A percentile compares a stretch with the other conserved stretches of the same genome.
phyloP scores from a whole-genome alignment of 1,140 invertebrate species.

The Leptopilina clavipes region DNA sequence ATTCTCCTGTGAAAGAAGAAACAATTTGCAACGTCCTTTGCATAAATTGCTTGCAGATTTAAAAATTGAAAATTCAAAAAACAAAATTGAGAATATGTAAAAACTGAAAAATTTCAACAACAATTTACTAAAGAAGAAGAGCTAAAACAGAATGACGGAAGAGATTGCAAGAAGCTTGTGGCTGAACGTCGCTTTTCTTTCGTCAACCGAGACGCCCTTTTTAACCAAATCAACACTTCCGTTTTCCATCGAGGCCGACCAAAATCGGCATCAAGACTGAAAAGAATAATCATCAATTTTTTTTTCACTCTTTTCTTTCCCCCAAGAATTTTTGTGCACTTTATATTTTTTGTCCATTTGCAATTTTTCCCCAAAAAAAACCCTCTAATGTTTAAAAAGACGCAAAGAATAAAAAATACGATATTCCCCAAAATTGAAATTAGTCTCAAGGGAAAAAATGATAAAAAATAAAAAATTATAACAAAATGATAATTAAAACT shows the following conservation, averaged over 20 bases:
- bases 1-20: neutral
- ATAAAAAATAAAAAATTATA: too few relatives aligned
- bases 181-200: constrained; percentile 74
- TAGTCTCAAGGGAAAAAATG: too few relatives aligned
- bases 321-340: neutral
- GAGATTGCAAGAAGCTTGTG: constrained; percentile 52
- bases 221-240: constrained; percentile 53
- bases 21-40: neutral
- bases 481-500: too few relatives aligned
- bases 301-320: too few relatives aligned
- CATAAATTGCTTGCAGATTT: constrained; percentile 3
- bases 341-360: neutral
- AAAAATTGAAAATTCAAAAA: neutral
- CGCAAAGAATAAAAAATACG: too few relatives aligned
- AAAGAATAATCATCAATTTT: constrained; percentile 20
- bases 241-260: constrained; percentile 61
- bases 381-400: neutral
- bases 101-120: neutral
- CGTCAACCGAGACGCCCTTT: constrained; percentile 70
- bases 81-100: neutral
- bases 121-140: constrained; percentile 43
- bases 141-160: constrained; percentile 24
- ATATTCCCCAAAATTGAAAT: too few relatives aligned
- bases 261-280: constrained; percentile 44
- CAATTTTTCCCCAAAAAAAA: neutral